phyloP scores from a whole-genome alignment of 2,888 invertebrate species.

The Oasisia sp. region DNA sequence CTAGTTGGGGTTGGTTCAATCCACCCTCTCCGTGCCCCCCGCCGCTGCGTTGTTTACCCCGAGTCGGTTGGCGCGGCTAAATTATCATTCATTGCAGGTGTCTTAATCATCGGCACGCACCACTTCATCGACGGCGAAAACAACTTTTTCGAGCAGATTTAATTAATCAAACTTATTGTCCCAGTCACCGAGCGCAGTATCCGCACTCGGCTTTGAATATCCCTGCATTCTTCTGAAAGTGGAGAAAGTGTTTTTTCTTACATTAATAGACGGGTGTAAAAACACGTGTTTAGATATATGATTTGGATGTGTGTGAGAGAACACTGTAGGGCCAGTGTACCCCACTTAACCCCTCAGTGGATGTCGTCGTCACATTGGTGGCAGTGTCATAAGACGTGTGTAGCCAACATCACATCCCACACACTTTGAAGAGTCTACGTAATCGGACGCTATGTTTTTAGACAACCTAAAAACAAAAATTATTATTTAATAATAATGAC shows the following conservation, averaged over 20 bases:
- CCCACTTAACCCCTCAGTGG: background rate
- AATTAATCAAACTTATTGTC: background rate
- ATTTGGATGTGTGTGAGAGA: background rate
- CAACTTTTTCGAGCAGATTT: background rate
- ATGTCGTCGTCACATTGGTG: background rate
- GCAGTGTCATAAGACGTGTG: too few species aligned
- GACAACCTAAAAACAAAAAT: too few species aligned
- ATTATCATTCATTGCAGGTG: background rate
- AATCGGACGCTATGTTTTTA: too few species aligned
- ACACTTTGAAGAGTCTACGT: too few species aligned
- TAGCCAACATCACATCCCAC: too few species aligned
- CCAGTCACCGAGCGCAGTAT: background rate
- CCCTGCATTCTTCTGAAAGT: background rate
- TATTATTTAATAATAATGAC: too few species aligned
- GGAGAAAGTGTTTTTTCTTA: background rate
- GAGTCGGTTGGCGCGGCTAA: background rate
- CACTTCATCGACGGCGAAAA: background rate
- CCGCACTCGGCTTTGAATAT: background rate
- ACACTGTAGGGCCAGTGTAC: background rate
- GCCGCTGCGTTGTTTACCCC: background rate
- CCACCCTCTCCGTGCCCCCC: background rate
- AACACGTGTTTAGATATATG: background rate
- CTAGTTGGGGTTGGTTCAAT: background rate
- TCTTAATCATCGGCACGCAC: constrained; percentile 3
- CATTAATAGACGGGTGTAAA: background rate